Evolutionary conservation across 1,140 invertebrate genomes (phyloP).

Genomic region (Diorhabda elongata): DNA sequence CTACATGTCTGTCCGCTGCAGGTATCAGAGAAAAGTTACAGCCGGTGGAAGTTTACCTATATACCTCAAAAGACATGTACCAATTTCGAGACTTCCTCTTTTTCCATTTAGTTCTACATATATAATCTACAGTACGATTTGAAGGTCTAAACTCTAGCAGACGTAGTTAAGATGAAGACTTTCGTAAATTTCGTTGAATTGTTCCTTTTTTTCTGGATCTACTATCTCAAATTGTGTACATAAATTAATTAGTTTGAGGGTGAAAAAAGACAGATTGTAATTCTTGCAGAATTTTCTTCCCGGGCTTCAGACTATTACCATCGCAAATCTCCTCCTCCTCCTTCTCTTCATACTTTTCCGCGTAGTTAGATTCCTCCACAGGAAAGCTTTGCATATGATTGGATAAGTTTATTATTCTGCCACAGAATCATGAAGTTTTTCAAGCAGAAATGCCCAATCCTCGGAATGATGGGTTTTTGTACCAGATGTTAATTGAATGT

Average conservation of each 20-base stretch:
- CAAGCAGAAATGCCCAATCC: no score
- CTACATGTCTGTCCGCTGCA: slow-evolving; percentile 10
- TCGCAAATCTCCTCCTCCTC: background rate
- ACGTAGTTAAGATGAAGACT: background rate
- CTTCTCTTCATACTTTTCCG: background rate
- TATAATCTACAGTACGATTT: slow-evolving; percentile 23
- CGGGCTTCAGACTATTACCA: background rate
- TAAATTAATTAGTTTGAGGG: background rate
- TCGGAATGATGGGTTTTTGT: no score
- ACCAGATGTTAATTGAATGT: no score
- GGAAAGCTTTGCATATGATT: background rate
- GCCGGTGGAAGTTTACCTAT: background rate
- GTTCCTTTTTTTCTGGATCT: background rate
- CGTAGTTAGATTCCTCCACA: background rate
- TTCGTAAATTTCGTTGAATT: background rate
- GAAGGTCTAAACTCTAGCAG: background rate
- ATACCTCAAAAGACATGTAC: slow-evolving; percentile 22
- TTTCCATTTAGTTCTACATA: slow-evolving; percentile 27
- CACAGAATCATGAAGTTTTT: no score
- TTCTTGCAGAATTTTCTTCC: no score
- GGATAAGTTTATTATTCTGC: no score
- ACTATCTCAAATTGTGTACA: background rate
- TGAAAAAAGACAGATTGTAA: background rate
- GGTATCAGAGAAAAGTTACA: slow-evolving; percentile 1
- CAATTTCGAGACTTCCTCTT: slow-evolving; percentile 30